Percentiles rank a stretch among this genome's conserved stretches.
Evolutionary conservation across 2,888 invertebrate species (phyloP).

Genomic region (Blastobasis lacticolella): DNA sequence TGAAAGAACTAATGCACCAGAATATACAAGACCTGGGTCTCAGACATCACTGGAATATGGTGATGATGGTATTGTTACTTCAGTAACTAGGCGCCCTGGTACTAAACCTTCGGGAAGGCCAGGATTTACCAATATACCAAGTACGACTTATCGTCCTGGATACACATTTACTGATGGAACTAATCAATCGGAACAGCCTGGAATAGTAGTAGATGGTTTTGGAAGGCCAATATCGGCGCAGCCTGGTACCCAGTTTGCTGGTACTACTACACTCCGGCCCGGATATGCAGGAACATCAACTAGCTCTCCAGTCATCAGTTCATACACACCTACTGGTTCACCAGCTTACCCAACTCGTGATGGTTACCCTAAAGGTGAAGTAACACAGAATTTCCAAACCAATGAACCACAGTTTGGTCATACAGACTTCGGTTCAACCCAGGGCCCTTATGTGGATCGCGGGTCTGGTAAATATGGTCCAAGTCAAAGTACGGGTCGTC

Average conservation of each 20-base stretch:
- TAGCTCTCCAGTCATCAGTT: too few relatives aligned
- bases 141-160: constrained; percentile 22
- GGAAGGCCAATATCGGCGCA: constrained; percentile 1
- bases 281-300: neutral
- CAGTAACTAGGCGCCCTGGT: constrained; percentile 1
- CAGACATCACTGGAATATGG: neutral
- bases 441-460: neutral
- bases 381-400: neutral
- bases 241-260: neutral
- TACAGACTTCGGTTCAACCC: neutral
- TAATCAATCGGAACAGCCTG: neutral
- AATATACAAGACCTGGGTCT: neutral
- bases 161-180: constrained; percentile 12
- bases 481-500: neutral
- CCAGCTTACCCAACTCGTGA: too few relatives aligned
- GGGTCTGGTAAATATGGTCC: neutral
- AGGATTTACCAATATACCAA: constrained; percentile 12
- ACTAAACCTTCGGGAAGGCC: neutral
- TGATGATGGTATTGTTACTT: neutral
- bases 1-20: neutral
- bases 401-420: constrained; percentile 1
- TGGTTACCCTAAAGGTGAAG: neutral
- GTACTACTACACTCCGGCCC: neutral
- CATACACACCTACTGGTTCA: too few relatives aligned
- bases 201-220: too few relatives aligned